Evolutionary conservation across 2,113 vertebrate species (phyloP).

Genomic region (Crypturellus undulatus): DNA sequence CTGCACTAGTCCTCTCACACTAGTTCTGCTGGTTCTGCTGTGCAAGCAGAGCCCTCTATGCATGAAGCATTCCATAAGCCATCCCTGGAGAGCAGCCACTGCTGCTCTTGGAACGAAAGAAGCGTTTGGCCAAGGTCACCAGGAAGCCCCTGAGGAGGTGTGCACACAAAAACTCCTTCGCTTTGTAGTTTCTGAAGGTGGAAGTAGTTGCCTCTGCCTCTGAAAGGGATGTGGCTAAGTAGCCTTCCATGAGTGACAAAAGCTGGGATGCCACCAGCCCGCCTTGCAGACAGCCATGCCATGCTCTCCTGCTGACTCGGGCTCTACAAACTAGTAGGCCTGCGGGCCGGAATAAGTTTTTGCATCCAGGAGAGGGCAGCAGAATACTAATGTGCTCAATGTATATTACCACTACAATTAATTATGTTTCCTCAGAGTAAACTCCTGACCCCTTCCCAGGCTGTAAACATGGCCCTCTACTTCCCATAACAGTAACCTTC

Average conservation of each 20-base stretch:
- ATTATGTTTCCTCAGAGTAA: neutral
- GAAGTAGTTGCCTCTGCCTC: neutral
- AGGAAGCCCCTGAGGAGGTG: neutral
- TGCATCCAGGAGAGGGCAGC: conserved; percentile 49
- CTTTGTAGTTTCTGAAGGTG: fast-evolving
- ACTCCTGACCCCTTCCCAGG: neutral
- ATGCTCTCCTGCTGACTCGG: neutral
- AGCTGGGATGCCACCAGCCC: fast-evolving
- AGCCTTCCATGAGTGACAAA: neutral
- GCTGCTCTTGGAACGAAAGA: neutral
- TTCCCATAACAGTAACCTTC: neutral
- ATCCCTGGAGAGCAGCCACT: neutral
- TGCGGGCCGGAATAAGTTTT: neutral
- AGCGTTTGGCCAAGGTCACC: neutral
- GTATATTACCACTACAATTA: neutral
- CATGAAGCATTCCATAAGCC: neutral
- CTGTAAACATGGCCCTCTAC: neutral
- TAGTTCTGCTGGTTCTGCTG: neutral
- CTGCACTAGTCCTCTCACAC: neutral
- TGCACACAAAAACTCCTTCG: fast-evolving
- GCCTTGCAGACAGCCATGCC: neutral
- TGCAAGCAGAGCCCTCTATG: too few relatives aligned
- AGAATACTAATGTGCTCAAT: neutral
- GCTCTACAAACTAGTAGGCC: fast-evolving
- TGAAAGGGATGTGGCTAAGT: fast-evolving